These are phyloP conservation scores for Pituophis catenifer DNA, from an alignment of 2,113 vertebrate genomes.

Conservation along the genomic window DNA sequence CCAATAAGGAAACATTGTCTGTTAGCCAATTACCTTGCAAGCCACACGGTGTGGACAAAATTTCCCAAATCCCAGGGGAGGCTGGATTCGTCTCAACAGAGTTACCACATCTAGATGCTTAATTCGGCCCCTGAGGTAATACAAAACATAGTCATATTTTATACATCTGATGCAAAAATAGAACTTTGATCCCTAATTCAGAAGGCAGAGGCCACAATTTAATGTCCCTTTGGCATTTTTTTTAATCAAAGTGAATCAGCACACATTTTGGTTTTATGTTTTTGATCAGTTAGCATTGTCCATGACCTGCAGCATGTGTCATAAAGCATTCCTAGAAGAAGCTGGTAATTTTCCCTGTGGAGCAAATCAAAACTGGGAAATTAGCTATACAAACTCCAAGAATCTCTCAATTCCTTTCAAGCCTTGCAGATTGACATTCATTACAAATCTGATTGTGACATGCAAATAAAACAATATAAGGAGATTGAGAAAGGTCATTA, in stretches of 20 bases:
- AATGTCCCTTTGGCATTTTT: not conserved
- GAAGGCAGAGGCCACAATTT: not conserved
- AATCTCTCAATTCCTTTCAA: not conserved
- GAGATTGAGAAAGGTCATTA: not conserved
- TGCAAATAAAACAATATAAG: not conserved
- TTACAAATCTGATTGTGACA: not conserved
- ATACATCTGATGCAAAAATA: not conserved
- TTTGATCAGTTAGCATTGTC: not conserved
- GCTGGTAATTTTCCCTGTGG: not conserved
- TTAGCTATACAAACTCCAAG: not conserved
- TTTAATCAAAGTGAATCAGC: not conserved
- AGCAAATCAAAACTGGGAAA: not conserved
- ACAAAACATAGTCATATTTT: not conserved
- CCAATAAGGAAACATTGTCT: not conserved
- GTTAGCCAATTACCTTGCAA: slow-evolving; percentile 78
- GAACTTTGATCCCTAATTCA: not conserved
- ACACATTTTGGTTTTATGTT: not conserved
- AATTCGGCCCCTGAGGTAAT: slow-evolving; percentile 83
- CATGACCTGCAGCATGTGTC: not conserved
- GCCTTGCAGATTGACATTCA: not conserved
- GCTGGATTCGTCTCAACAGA: slow-evolving; percentile 90
- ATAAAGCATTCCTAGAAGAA: not conserved
- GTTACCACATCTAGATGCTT: slow-evolving; percentile 98
- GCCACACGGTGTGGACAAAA: slow-evolving; percentile 97
- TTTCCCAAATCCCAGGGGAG: slow-evolving; percentile 95